These are phyloP conservation scores for Sitodiplosis mosellana DNA, from an alignment of 1,140 invertebrate genomes.

Conservation along the genomic window DNA sequence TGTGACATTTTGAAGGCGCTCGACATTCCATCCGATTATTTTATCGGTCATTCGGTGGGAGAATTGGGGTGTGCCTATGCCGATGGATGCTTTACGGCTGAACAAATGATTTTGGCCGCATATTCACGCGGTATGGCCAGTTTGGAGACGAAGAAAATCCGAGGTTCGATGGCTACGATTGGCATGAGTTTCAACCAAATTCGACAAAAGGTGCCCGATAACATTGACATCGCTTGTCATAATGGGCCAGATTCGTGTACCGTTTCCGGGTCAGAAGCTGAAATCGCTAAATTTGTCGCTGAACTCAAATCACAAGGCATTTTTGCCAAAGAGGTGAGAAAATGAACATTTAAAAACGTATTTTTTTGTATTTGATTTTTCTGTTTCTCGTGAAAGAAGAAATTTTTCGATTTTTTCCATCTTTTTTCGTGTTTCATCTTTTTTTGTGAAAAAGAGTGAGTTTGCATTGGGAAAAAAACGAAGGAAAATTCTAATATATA, in stretches of 20 bases:
- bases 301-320: conserved; percentile 50
- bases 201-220: conserved; percentile 37
- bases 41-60: conserved; percentile 77
- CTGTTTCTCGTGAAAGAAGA: too few relatives aligned
- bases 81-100: conserved; percentile 63
- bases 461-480: too few relatives aligned
- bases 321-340: conserved; percentile 62
- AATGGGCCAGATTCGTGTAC: conserved; percentile 70
- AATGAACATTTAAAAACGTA: too few relatives aligned
- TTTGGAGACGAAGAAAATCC: conserved; percentile 51
- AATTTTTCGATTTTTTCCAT: too few relatives aligned
- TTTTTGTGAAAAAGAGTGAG: too few relatives aligned
- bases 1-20: conserved; percentile 54
- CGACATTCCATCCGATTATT: conserved; percentile 59
- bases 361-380: too few relatives aligned
- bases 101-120: conserved; percentile 65
- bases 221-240: conserved; percentile 68
- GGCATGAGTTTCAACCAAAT: conserved; percentile 42
- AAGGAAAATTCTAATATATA: too few relatives aligned
- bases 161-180: conserved; percentile 71
- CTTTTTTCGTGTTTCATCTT: too few relatives aligned
- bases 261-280: conserved; percentile 61
- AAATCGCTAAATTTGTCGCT: conserved; percentile 47
- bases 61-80: conserved; percentile 81
- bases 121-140: conserved; percentile 76